Conservation (phyloP, 2,888 invertebrate genomes). For the Platycheirus albimanus region DNA sequence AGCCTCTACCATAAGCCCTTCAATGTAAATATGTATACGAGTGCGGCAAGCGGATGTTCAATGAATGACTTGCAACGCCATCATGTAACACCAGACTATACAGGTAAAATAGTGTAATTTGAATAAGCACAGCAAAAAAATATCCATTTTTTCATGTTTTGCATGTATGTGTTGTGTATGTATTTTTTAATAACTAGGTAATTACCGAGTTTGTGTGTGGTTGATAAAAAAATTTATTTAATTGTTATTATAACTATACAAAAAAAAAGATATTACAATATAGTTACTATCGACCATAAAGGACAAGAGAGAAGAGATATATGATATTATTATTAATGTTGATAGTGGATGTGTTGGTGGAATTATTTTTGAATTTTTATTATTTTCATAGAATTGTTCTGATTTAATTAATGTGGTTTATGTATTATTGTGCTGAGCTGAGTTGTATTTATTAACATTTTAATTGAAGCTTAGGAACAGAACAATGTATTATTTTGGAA, state of each 20-base stretch:
- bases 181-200: conserved; percentile 54
- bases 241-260: conserved; percentile 37
- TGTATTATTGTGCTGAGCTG: neutral
- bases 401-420: conserved; percentile 59
- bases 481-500: no score
- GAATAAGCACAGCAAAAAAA: neutral
- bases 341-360: no score
- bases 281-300: no score
- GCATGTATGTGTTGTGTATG: neutral
- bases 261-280: conserved; percentile 22
- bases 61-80: conserved; percentile 83
- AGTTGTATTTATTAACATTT: neutral
- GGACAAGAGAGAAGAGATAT: no score
- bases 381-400: neutral
- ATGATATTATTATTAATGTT: no score
- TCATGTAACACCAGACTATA: conserved; percentile 85
- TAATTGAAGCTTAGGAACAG: conserved; percentile 52
- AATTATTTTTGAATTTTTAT: no score
- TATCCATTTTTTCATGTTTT: neutral
- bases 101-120: conserved; percentile 81
- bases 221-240: conserved; percentile 37
- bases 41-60: conserved; percentile 83
- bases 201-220: conserved; percentile 22
- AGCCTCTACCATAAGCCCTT: conserved; percentile 83
- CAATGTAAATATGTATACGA: conserved; percentile 83